Evolutionary conservation across 2,888 invertebrate species (phyloP), one percentile per base, ranked within the genome.

Genomic region (Myopa testacea): DNA sequence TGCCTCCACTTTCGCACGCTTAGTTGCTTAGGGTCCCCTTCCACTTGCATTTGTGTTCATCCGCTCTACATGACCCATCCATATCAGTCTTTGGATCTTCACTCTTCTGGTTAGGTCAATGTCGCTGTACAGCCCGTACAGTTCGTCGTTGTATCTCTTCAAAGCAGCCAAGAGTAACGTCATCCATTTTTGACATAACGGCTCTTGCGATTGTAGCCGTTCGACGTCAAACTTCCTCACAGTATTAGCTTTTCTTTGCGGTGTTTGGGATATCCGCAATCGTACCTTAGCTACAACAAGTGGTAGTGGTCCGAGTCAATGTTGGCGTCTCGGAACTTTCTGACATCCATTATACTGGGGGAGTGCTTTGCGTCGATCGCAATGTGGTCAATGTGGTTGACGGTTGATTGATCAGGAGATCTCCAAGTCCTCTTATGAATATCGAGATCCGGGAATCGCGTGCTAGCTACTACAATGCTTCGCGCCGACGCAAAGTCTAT

Each of bases 351-450:
- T 3, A 75, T 34, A 38, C 62, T 76, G 70, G 70, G 60, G 8
- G 55, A 19, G 58, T 75, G 75, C 40, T 68, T 67, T 52, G 19
- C 67, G 58, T 75, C 75, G 16, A 75, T 75, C 34, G 68, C 68
- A 14, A 75, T 60, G 37, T 75, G 52, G 70, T 70, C 75, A 55
- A 78, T 75, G 45, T 75, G 78, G 65, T 75, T 75, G 8, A 8
- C 65, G 62, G n/a, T 75, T 62, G 26, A 62, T 45, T 62, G 60
- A 38, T 75, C 65, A 4, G 75, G 75, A 10, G 65, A 75, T 34
- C 60, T 16, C 65, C 65, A 70, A 52, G 75, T 65, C 16, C 40
- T 26, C 3, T 26, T 70, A 52, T 70, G 70, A 16, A 70, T 70
- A 14, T 50, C 26, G 52, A 52, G 52, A 14, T 40, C 1, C 38